A percentile compares a stretch with the other conserved stretches of the same genome.
Conservation (phyloP, 1,140 invertebrate genomes). For the Phocides pigmalion region DNA sequence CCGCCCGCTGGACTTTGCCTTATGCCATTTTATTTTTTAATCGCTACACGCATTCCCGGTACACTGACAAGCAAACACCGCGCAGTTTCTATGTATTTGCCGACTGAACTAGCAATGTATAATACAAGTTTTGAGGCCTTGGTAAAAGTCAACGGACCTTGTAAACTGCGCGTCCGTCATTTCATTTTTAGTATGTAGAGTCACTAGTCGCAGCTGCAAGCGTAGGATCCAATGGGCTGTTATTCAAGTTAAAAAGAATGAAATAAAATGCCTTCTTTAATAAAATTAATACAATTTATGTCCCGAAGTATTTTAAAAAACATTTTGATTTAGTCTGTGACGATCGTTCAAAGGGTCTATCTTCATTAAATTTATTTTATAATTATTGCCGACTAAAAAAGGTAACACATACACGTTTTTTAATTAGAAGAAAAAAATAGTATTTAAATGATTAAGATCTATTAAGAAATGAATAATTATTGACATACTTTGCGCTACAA, state of each 20-base stretch:
- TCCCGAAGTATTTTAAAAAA: too few species aligned
- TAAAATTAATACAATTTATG: too few species aligned
- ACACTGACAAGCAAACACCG: constrained; percentile 35
- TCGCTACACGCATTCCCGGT: constrained; percentile 43
- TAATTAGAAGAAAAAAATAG: neutral
- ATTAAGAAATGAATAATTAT: constrained; percentile 14
- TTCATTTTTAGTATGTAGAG: constrained; percentile 33
- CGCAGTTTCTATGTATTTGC: constrained; percentile 38
- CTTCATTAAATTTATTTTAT: neutral
- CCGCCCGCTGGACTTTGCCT: constrained; percentile 58
- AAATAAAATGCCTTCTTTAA: neutral
- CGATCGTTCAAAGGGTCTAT: too few species aligned
- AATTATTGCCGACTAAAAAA: neutral
- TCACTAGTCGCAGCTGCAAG: constrained; percentile 43
- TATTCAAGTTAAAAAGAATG: constrained; percentile 30
- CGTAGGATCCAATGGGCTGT: constrained; percentile 18
- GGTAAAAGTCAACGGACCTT: constrained; percentile 48
- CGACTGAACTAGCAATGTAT: constrained; percentile 52
- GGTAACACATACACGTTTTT: too few species aligned
- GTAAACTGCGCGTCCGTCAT: constrained; percentile 44
- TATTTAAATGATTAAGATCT: constrained; percentile 3
- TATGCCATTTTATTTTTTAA: constrained; percentile 61
- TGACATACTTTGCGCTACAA: constrained; percentile 16
- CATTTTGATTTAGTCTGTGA: too few species aligned
- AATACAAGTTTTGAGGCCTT: constrained; percentile 28